Evolutionary conservation across 2,888 invertebrate species (phyloP).

Genomic region (Malthinus seriepunctatus): DNA sequence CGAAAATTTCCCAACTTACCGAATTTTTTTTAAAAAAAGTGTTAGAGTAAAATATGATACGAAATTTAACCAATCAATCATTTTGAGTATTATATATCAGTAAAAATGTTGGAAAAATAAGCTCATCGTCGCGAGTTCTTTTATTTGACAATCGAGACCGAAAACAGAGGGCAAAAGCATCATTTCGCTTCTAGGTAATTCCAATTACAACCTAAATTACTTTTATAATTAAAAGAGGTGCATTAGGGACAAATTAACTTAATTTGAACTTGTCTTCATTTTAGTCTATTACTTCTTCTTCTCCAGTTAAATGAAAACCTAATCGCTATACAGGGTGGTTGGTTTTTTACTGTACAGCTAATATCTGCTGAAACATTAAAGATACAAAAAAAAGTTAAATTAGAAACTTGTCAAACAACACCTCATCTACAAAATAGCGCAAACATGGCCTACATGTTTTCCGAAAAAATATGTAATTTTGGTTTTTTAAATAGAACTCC

Average conservation of each 20-base stretch:
- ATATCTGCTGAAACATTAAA: too few species aligned
- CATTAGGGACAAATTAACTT: constrained; percentile 24
- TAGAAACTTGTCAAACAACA: too few species aligned
- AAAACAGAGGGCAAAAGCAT: background rate
- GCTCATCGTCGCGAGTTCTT: constrained; percentile 7
- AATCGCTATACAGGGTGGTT: too few species aligned
- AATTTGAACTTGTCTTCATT: constrained; percentile 22
- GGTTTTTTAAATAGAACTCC: too few species aligned
- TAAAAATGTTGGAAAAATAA: constrained; percentile 3
- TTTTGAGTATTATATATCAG: constrained; percentile 2
- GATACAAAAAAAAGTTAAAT: too few species aligned
- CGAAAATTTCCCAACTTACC: too few species aligned
- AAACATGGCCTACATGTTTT: too few species aligned
- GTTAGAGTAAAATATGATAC: constrained; percentile 3
- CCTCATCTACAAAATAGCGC: too few species aligned
- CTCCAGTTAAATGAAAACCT: constrained; percentile 12
- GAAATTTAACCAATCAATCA: background rate
- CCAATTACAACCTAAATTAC: constrained; percentile 30
- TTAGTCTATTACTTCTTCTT: constrained; percentile 21
- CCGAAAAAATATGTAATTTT: too few species aligned
- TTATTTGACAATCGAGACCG: constrained; percentile 8
- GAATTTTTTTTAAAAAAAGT: too few species aligned
- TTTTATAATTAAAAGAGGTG: constrained; percentile 31
- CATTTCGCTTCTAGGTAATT: constrained; percentile 14
- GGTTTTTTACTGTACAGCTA: too few species aligned